Evolutionary conservation across 1,140 invertebrate genomes (phyloP).

Genomic region (Bombus soroeensis): DNA sequence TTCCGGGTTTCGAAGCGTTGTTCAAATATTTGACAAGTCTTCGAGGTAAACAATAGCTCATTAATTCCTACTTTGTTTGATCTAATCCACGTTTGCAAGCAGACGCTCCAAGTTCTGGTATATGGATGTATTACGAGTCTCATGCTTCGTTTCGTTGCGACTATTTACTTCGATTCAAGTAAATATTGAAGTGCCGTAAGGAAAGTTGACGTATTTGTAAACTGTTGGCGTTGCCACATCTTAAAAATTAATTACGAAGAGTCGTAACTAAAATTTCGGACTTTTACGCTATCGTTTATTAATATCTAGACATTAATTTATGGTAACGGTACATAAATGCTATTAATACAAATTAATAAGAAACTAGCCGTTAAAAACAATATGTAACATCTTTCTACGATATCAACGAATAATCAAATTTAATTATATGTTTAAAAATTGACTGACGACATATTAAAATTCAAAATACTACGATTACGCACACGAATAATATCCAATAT

Average conservation of each 20-base stretch:
- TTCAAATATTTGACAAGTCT: constrained; percentile 52
- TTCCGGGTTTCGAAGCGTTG: constrained; percentile 5
- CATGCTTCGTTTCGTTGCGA: constrained; percentile 39
- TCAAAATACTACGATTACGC: too few species aligned
- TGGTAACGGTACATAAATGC: background rate
- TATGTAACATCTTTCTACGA: background rate
- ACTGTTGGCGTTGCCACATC: background rate
- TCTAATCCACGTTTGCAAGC: constrained; percentile 36
- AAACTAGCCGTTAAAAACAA: background rate
- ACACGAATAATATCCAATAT: too few species aligned
- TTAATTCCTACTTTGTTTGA: constrained; percentile 52
- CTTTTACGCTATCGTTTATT: background rate
- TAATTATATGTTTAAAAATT: background rate
- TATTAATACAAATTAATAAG: background rate
- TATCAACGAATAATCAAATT: background rate
- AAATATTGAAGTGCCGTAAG: constrained; percentile 61
- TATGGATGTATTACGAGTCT: constrained; percentile 28
- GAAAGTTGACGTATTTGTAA: background rate
- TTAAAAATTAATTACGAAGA: background rate
- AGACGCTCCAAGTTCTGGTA: constrained; percentile 35
- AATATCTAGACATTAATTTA: background rate
- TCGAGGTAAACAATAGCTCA: constrained; percentile 28
- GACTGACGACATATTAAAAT: too few species aligned
- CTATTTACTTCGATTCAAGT: constrained; percentile 40
- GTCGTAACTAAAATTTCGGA: background rate